Evolutionary conservation across 2,113 vertebrate species (phyloP).

Genomic region (Rattus rattus): DNA sequence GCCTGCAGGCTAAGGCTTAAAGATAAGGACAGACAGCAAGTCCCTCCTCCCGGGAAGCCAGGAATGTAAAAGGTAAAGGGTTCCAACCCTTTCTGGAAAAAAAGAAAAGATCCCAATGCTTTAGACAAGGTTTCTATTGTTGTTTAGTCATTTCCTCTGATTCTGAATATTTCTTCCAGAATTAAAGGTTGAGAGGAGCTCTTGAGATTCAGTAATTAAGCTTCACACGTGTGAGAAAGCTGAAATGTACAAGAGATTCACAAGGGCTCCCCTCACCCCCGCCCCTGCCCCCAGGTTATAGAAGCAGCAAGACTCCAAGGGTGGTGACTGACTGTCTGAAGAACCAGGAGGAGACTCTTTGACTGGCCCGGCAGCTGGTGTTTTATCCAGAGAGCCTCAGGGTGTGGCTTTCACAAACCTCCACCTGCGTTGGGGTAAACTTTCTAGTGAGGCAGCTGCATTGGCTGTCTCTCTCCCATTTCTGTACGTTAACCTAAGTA

Average conservation of each 20-base stretch:
- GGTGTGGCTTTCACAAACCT: background rate
- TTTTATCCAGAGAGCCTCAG: background rate
- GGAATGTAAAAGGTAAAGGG: constrained; percentile 8
- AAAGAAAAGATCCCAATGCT: background rate
- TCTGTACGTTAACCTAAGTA: background rate
- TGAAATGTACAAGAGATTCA: background rate
- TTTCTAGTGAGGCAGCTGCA: background rate
- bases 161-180: background rate
- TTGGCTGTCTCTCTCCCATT: background rate
- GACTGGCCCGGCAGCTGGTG: too few species aligned
- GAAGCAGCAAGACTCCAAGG: too few species aligned
- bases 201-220: background rate
- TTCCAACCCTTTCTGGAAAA: background rate
- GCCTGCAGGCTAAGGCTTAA: background rate
- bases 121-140: background rate
- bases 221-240: background rate
- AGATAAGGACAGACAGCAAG: background rate
- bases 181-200: background rate
- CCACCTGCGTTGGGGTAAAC: background rate
- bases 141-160: background rate
- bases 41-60: background rate
- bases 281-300: background rate
- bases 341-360: background rate
- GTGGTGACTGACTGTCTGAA: too few species aligned
- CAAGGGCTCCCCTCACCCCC: too few species aligned